Evolutionary conservation across 2,113 vertebrate genomes (phyloP), one percentile per base, ranked within the genome.

Genomic region (Anas platyrhynchos): DNA sequence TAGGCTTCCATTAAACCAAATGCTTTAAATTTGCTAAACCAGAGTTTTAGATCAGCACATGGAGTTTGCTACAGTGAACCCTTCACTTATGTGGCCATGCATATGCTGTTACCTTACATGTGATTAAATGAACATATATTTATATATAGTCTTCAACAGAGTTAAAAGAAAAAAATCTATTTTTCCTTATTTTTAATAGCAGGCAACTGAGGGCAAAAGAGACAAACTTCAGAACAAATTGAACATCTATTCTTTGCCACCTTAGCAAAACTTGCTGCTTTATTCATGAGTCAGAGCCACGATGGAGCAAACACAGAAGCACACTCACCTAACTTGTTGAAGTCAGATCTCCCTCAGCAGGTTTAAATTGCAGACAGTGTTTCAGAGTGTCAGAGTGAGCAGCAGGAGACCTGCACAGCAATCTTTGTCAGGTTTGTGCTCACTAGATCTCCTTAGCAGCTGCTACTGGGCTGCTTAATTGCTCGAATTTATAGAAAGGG

Each of bases 401-500:
- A 76, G 62, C 41, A 63, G 82, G 76, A 95, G 91, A 95, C 46
- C 83, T 41, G 36, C 72, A 56, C 46, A 1, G 54, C 43, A 74
- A 76, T 67, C 54, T 61, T 34, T 76, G 50, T 86, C 83, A 93
- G 81, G 62, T 89, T 73, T 83, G 46, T 88, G 89, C 91, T 83
- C 88, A 38, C 77, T 32, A 63, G 93, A 43, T 88, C 88, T 97
- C 82, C 86, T 88, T 76, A 61, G 68, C 54, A 78, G 90, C 93
- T 96, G 89, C 87, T 87, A 76, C 74, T 75, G 83, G 78, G 67
- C 77, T 97, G 89, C 81, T 93, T 95, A 83, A 89, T 83, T 96
- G 93, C 97, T 94, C 94, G 78, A 67, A 98, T 98, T 98, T 98
- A 98, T 98, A 98, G 97, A 55, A 85, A 96, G 86, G 66, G 91